Base-by-base conservation (phyloP, 1,140 invertebrate species). In the Habropoda laboriosa region DNA sequence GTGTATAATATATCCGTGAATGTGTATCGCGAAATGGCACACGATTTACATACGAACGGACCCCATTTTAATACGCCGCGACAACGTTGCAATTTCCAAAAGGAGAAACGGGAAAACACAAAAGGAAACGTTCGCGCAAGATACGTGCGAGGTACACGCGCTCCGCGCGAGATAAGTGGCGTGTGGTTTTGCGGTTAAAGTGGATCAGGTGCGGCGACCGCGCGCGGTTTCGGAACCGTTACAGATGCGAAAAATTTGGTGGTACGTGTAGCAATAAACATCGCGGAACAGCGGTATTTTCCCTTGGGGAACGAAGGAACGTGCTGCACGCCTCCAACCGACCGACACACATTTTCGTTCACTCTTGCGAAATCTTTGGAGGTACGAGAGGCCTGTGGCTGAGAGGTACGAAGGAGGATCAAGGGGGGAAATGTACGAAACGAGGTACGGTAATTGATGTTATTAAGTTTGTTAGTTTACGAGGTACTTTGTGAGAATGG, bases 151-250 rank as follows among this genome's bases (percentile, higher is more conserved):
- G 32, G 35, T 51, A 27, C 40, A 61, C 55, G 77, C 77, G 57
- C 80, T 47, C 72, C 66, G 51, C 49, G 42, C 58, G 47, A 66
- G 79, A 71, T 79, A 61, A 78, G 71, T 80, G 81, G 77, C 60
- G 63, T 72, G 82, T 70, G 79, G 76, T 74, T 71, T 72, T 61
- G 79, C 76, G 66, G 63, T 73, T 16, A 42, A 83, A 68, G 27
- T 72, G 79, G 78, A 81, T 85, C 82, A 85, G 83, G 81, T 82
- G 86, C n/a, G n/a, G n/a, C n/a, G n/a, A n/a, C n/a, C n/a, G n/a
- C 82, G 73, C 72, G 66, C 66, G 61, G 30, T 76, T 38, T n/a
- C n/a, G 42, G 68, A 77, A 74, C 67, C 71, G 82, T 74, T 70
- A 81, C 61, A n/a, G 16, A 66, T 24, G 82, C 47, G 42, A 68